Evolutionary conservation across 2,888 invertebrate species (phyloP).

Genomic region (Notodonta dromedarius): DNA sequence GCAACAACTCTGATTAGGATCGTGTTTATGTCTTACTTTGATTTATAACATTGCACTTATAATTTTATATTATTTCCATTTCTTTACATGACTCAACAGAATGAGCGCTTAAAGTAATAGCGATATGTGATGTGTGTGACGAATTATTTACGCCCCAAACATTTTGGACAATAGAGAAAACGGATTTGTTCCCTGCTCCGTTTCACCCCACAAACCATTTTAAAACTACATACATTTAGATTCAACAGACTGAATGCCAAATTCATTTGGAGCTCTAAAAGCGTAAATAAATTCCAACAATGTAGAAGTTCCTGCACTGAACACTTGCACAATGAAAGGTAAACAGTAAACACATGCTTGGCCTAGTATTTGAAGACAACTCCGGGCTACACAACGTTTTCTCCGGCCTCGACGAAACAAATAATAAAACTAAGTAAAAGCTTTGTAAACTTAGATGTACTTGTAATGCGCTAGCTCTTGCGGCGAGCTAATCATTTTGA

Average conservation of each 20-base stretch:
- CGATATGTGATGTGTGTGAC: conserved; percentile 59
- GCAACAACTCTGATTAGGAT: conserved; percentile 57
- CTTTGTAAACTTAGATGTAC: conserved; percentile 27
- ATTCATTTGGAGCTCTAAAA: conserved; percentile 41
- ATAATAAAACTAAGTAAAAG: conserved; percentile 36
- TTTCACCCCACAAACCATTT: conserved; percentile 44
- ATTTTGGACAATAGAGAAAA: conserved; percentile 66
- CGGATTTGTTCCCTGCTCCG: conserved; percentile 52
- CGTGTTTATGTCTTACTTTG: conserved; percentile 56
- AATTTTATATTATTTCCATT: conserved; percentile 12
- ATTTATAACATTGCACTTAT: conserved; percentile 42
- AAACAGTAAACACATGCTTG: conserved; percentile 34
- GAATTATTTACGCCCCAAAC: conserved; percentile 71
- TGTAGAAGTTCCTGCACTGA: conserved; percentile 13
- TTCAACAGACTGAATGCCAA: neutral
- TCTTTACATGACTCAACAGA: conserved; percentile 39
- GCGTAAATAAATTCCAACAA: conserved; percentile 17
- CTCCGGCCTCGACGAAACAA: conserved; percentile 30
- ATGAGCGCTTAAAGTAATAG: conserved; percentile 55
- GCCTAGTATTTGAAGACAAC: conserved; percentile 31
- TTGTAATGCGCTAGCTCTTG: conserved; percentile 13
- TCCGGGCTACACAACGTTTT: conserved; percentile 29
- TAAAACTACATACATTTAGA: neutral
- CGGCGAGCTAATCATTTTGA: conserved; percentile 30
- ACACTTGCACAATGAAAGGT: conserved; percentile 23